These are phyloP conservation scores for Eupithecia exiguata DNA, from an alignment of 2,888 invertebrate species.

Conservation along the genomic window DNA sequence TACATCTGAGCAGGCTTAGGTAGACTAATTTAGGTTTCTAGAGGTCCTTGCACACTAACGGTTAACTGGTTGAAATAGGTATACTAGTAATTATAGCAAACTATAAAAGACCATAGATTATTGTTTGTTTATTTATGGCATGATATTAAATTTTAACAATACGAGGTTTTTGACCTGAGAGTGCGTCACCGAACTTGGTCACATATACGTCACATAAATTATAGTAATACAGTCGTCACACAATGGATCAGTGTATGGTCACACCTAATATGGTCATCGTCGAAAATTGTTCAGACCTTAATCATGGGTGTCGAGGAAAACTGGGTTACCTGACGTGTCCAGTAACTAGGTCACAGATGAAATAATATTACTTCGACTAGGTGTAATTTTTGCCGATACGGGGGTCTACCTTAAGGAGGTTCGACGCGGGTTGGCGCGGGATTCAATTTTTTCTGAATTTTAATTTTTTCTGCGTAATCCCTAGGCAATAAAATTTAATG, in stretches of 20 bases:
- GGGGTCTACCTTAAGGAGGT: no score
- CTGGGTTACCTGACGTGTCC: background rate
- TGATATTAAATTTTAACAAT: background rate
- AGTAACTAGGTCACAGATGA: background rate
- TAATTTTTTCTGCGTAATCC: no score
- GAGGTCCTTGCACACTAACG: background rate
- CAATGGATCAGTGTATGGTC: slow-evolving; percentile 19
- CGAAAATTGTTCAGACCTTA: slow-evolving; percentile 36
- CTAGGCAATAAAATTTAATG: no score
- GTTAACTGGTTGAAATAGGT: background rate
- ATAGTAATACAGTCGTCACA: slow-evolving; percentile 16
- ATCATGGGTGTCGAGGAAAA: background rate
- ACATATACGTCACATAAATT: slow-evolving; percentile 9
- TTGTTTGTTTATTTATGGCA: background rate
- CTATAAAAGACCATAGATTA: background rate
- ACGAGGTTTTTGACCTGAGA: slow-evolving; percentile 21
- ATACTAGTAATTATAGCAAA: background rate
- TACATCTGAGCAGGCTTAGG: background rate
- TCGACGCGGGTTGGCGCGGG: no score
- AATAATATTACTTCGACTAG: no score
- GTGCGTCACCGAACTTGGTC: slow-evolving; percentile 8
- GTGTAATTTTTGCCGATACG: no score
- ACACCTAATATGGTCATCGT: slow-evolving; percentile 18
- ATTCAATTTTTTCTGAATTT: no score
- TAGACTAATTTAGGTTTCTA: background rate